Percentiles rank a stretch among this genome's conserved stretches.
These are phyloP conservation scores for Heterotis niloticus DNA, from an alignment of 2,113 vertebrate species.

Conservation along the genomic window DNA sequence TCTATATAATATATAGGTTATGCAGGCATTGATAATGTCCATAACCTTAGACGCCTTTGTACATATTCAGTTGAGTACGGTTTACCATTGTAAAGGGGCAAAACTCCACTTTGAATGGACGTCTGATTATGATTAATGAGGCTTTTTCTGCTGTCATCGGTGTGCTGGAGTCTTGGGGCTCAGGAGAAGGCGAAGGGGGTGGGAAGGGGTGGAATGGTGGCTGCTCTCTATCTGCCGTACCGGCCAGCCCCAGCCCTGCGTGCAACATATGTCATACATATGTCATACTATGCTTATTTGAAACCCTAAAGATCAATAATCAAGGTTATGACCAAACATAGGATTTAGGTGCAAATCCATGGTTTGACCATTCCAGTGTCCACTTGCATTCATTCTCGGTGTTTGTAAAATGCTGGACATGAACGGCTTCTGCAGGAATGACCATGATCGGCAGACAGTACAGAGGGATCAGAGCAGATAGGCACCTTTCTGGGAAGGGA, in stretches of 20 bases:
- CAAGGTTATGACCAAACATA: too few species aligned
- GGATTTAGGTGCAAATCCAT: too few species aligned
- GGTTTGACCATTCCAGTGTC: too few species aligned
- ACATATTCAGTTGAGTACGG: too few species aligned
- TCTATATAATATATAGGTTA: too few species aligned
- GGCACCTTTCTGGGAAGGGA: neutral
- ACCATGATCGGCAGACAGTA: neutral
- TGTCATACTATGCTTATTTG: neutral
- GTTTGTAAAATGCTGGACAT: neutral
- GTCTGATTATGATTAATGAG: neutral
- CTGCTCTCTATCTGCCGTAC: too few species aligned
- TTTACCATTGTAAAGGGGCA: too few species aligned
- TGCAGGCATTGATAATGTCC: too few species aligned
- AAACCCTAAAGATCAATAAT: neutral
- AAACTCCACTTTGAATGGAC: too few species aligned
- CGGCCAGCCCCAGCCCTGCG: neutral
- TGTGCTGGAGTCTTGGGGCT: neutral
- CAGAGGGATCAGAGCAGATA: neutral
- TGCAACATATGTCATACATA: neutral
- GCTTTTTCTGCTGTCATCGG: neutral
- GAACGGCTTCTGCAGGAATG: neutral
- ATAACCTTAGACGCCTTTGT: too few species aligned
- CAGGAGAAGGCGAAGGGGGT: neutral
- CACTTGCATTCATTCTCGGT: too few species aligned
- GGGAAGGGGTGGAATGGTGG: neutral